Percentiles rank a stretch among this genome's conserved stretches.
Evolutionary conservation across 1,140 invertebrate genomes (phyloP).

Genomic region (Neotoxoptera formosana): DNA sequence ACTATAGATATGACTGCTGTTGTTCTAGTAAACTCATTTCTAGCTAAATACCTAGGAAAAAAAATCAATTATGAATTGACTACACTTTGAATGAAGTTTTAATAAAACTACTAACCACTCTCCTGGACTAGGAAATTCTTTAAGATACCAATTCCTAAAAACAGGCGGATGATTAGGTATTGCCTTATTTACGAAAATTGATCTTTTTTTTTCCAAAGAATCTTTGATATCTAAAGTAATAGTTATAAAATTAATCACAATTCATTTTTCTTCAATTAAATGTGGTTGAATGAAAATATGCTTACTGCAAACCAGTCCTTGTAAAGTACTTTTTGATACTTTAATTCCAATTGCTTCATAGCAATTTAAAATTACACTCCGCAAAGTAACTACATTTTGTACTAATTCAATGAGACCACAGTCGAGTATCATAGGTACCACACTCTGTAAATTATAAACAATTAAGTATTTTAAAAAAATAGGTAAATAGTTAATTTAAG

Average conservation of each 20-base stretch:
- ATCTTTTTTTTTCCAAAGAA: slow-evolving; percentile 73
- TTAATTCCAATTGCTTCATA: slow-evolving; percentile 53
- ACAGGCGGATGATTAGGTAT: slow-evolving; percentile 82
- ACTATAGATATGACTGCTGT: slow-evolving; percentile 98
- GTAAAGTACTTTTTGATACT: slow-evolving; percentile 55
- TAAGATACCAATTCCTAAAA: slow-evolving; percentile 89
- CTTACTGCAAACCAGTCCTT: slow-evolving; percentile 49
- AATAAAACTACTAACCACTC: slow-evolving; percentile 72
- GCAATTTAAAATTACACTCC: slow-evolving; percentile 73
- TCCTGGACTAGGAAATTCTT: slow-evolving; percentile 87
- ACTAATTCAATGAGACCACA: slow-evolving; percentile 97
- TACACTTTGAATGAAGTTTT: slow-evolving; percentile 13
- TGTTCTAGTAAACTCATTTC: slow-evolving; percentile 87
- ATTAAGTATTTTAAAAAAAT: slow-evolving; percentile 61
- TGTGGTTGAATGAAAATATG: not conserved
- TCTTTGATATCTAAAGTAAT: slow-evolving; percentile 64
- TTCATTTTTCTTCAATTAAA: not conserved
- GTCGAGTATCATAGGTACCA: slow-evolving; percentile 91
- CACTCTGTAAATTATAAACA: slow-evolving; percentile 65
- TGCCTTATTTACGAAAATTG: slow-evolving; percentile 74
- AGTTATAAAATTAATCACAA: not conserved
- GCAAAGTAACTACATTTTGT: slow-evolving; percentile 81
- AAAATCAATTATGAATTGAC: slow-evolving; percentile 38
- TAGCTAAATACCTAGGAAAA: slow-evolving; percentile 73
- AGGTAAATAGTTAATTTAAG: not conserved